Conservation (phyloP, 2,797 vertebrate species). For the Coilia nasus region DNA sequence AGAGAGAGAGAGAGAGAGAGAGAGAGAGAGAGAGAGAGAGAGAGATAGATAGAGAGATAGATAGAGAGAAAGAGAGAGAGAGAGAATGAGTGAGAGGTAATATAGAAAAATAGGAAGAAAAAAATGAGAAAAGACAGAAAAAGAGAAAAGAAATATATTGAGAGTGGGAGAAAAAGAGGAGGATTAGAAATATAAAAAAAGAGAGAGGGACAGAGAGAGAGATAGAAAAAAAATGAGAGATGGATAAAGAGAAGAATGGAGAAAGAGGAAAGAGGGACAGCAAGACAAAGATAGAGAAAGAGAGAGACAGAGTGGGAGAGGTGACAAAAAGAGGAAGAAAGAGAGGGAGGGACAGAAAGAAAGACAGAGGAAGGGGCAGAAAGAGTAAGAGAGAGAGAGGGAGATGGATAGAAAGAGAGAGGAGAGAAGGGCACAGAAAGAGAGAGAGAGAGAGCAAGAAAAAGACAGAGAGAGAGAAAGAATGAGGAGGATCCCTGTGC, state of each 20-base stretch:
- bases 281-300: not conserved
- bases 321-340: no score
- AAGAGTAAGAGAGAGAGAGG: not conserved
- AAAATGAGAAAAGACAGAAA: slow-evolving; percentile 12
- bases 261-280: no score
- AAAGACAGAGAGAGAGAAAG: not conserved
- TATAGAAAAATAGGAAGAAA: not conserved
- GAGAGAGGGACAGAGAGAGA: not conserved
- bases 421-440: not conserved
- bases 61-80: not conserved
- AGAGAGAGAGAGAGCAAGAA: not conserved
- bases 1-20: not conserved
- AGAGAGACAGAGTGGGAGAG: no score
- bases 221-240: not conserved
- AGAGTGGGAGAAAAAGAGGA: not conserved
- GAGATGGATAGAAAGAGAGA: not conserved
- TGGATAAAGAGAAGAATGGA: slow-evolving; percentile 12
- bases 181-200: not conserved
- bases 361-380: not conserved
- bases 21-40: slow-evolving; percentile 35
- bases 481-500: not conserved
- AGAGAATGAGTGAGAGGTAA: slow-evolving; percentile 25
- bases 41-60: not conserved
- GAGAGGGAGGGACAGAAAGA: not conserved
- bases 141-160: slow-evolving; percentile 1